Evolutionary conservation across 92 coral and sea anemone species (phyloP).

Genomic region (Siderastrea siderea): DNA sequence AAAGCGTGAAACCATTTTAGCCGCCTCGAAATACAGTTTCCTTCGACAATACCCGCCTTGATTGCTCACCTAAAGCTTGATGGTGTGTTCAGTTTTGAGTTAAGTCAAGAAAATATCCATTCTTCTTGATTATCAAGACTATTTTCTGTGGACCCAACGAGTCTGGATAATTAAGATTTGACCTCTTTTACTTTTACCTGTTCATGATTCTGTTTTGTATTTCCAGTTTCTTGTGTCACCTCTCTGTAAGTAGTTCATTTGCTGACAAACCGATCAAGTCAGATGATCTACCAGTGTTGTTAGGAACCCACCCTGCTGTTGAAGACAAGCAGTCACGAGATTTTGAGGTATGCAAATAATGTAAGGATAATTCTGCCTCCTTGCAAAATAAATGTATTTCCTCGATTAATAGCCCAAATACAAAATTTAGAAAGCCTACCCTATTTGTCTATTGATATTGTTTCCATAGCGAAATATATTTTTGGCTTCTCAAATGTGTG

Average conservation of each 20-base stretch:
- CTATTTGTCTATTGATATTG: too few species aligned
- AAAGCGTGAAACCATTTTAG: too few species aligned
- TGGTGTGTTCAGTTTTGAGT: too few species aligned
- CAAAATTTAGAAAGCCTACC: neutral
- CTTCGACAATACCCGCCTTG: too few species aligned
- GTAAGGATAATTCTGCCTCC: too few species aligned
- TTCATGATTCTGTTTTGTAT: neutral
- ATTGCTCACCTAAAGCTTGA: too few species aligned
- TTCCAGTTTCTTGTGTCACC: slow-evolving; percentile 74
- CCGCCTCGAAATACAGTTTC: too few species aligned
- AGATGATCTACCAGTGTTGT: slow-evolving; percentile 55
- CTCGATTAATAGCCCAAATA: neutral
- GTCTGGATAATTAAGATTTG: neutral
- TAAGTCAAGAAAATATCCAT: too few species aligned
- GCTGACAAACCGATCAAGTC: slow-evolving; percentile 63
- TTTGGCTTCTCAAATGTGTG: neutral
- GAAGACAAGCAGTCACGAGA: neutral
- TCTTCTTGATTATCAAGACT: too few species aligned
- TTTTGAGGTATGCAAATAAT: slow-evolving; percentile 20
- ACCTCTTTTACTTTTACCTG: neutral
- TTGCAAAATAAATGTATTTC: neutral
- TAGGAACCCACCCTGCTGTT: slow-evolving; percentile 22
- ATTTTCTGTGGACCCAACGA: too few species aligned
- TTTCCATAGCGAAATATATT: too few species aligned
- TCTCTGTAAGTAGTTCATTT: slow-evolving; percentile 67